Evolutionary conservation across 2,113 vertebrate species (phyloP).

Genomic region (Circaetus cinerascens): DNA sequence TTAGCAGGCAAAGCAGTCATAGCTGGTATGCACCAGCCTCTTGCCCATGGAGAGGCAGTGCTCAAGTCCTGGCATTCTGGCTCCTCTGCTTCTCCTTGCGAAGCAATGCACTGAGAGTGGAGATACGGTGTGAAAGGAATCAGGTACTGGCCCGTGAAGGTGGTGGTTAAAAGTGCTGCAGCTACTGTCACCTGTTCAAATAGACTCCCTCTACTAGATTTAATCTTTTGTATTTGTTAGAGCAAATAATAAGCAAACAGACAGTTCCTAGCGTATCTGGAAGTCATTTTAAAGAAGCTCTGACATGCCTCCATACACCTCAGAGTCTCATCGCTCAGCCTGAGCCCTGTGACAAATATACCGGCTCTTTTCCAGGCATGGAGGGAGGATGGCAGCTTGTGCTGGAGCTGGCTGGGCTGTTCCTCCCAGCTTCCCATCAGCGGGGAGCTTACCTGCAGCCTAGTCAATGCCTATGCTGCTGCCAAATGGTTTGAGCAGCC

Average conservation of each 20-base stretch:
- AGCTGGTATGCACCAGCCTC: neutral
- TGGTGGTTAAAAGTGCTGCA: neutral
- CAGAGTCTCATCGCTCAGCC: neutral
- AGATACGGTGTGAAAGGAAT: neutral
- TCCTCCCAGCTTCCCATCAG: neutral
- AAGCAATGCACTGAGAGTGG: neutral
- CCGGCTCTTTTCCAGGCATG: neutral
- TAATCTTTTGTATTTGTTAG: neutral
- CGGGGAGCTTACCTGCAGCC: neutral
- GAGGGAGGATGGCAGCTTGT: neutral
- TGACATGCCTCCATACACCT: neutral
- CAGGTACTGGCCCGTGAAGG: neutral
- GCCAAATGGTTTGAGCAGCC: neutral
- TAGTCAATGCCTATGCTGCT: neutral
- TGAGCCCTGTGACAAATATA: neutral
- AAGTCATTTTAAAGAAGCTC: neutral
- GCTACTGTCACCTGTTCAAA: neutral
- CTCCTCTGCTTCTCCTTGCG: neutral
- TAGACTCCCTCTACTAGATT: neutral
- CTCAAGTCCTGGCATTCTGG: neutral
- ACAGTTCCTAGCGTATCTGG: neutral
- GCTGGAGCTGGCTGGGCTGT: neutral
- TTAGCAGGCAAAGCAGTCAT: neutral
- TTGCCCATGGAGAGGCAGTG: neutral
- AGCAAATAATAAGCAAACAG: neutral